A percentile compares a stretch with the other conserved stretches of the same genome.
These are phyloP conservation scores for Patella caerulea DNA, from an alignment of 2,888 invertebrate genomes.

Conservation along the genomic window DNA sequence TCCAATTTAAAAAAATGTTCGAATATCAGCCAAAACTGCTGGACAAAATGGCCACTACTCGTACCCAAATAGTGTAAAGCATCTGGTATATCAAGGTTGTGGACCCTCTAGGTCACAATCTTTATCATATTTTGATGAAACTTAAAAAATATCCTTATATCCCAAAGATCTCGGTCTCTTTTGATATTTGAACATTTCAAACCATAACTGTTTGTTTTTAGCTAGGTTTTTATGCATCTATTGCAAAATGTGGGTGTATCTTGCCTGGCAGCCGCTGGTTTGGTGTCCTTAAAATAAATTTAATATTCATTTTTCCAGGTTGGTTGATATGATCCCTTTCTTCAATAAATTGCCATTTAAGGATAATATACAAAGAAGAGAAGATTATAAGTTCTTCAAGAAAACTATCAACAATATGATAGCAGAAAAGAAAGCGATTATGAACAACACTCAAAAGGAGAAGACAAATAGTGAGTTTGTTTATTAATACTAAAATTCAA, in stretches of 20 bases:
- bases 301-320: conserved; percentile 34
- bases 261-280: background rate
- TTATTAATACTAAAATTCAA: too few species aligned
- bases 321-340: conserved; percentile 47
- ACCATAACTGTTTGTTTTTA: too few species aligned
- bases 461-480: background rate
- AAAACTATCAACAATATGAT: conserved; percentile 42
- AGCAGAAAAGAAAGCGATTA: conserved; percentile 29
- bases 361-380: conserved; percentile 35
- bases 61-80: too few species aligned
- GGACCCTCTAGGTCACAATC: background rate
- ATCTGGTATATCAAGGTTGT: background rate
- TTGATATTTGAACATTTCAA: too few species aligned
- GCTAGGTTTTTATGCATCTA: too few species aligned
- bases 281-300: background rate
- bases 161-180: background rate
- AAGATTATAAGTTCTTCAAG: conserved; percentile 39
- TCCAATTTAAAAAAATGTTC: too few species aligned
- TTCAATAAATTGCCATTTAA: conserved; percentile 41
- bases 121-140: too few species aligned
- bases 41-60: too few species aligned
- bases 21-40: too few species aligned
- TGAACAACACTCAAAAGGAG: background rate
- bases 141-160: too few species aligned
- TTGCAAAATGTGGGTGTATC: too few species aligned